A percentile compares a stretch with the other conserved stretches of the same genome.
These are phyloP conservation scores for Gallinago undulata DNA, from an alignment of 2,113 vertebrate species.

Conservation along the genomic window DNA sequence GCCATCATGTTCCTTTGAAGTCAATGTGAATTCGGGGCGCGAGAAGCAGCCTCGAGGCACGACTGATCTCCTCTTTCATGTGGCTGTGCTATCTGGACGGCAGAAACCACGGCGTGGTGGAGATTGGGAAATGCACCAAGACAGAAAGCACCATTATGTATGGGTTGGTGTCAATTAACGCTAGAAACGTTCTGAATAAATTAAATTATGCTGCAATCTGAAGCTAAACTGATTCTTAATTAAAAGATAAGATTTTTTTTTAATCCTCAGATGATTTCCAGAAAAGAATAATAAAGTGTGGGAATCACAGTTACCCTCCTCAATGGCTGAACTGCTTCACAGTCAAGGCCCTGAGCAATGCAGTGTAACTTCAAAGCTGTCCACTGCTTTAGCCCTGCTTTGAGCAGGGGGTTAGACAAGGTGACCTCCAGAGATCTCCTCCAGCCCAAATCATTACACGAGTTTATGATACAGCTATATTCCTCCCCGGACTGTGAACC, in stretches of 20 bases:
- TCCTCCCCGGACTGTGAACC: not conserved
- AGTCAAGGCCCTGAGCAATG: not conserved
- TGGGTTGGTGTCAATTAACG: constrained; percentile 3
- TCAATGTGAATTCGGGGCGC: not conserved
- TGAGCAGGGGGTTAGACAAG: not conserved
- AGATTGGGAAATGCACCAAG: not conserved
- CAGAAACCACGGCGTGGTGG: not conserved
- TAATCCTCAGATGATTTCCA: constrained; percentile 17
- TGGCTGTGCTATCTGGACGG: not conserved
- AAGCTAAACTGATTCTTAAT: constrained; percentile 48
- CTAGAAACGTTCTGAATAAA: not conserved
- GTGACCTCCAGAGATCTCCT: not conserved
- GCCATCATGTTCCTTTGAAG: not conserved
- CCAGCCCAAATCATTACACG: not conserved
- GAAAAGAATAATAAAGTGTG: not conserved
- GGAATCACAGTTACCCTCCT: not conserved
- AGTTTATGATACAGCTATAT: not conserved
- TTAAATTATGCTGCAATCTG: constrained; percentile 41
- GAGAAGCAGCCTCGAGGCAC: not conserved
- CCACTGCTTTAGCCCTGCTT: not conserved
- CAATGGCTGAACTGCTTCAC: not conserved
- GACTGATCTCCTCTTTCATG: not conserved
- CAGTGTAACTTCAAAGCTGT: not conserved
- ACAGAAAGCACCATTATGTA: not conserved
- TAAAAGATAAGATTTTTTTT: constrained; percentile 45